Percentiles rank a stretch among this genome's conserved stretches.
Conservation (phyloP, 2,888 invertebrate species). For the Pilophorus perplexus region DNA sequence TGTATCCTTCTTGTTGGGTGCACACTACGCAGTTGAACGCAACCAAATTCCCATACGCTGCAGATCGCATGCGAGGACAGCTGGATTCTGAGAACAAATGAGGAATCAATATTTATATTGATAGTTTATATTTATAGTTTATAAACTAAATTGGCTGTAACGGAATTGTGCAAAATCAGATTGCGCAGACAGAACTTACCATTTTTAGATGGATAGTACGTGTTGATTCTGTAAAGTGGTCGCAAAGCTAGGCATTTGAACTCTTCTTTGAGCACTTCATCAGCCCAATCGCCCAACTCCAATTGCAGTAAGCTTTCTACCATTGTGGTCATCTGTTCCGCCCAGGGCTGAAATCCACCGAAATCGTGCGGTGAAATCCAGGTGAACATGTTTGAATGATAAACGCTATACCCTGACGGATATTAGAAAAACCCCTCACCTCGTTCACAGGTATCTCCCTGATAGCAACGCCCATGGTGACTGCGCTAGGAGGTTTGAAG, state of each 20-base stretch:
- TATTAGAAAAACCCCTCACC: constrained; percentile 23
- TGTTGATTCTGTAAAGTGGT: constrained; percentile 53
- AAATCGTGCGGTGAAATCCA: too few species aligned
- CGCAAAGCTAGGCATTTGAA: constrained; percentile 57
- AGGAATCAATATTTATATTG: background rate
- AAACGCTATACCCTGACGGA: background rate
- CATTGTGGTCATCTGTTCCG: constrained; percentile 49
- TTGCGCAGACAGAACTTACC: too few species aligned
- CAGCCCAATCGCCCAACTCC: constrained; percentile 45
- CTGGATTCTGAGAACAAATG: constrained; percentile 47
- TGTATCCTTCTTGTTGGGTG: constrained; percentile 67
- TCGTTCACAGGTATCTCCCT: constrained; percentile 49
- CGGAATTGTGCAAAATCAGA: too few species aligned
- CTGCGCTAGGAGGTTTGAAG: constrained; percentile 47
- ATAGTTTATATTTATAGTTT: too few species aligned
- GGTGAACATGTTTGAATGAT: too few species aligned
- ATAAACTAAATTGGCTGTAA: too few species aligned
- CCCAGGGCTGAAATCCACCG: constrained; percentile 48
- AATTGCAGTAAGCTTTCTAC: constrained; percentile 49
- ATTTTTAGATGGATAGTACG: constrained; percentile 32
- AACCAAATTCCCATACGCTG: constrained; percentile 58
- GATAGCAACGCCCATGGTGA: constrained; percentile 48
- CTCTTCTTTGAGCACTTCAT: constrained; percentile 55
- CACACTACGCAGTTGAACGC: constrained; percentile 64
- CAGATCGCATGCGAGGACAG: constrained; percentile 55